Conservation (phyloP, 2,797 vertebrate genomes). For the Xiphophorus birchmanni region DNA sequence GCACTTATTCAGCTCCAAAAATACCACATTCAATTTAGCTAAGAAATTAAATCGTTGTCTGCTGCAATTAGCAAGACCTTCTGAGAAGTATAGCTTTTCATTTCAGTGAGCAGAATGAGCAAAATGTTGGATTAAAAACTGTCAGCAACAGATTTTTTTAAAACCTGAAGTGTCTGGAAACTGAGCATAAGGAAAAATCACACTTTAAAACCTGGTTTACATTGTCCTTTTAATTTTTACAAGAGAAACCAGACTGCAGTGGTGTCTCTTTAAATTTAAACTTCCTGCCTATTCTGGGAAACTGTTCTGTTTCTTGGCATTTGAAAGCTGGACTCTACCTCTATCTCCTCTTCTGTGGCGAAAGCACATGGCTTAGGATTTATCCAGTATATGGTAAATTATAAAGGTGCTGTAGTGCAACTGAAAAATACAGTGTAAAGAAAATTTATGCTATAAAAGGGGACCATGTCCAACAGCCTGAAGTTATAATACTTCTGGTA, state of each 20-base stretch:
- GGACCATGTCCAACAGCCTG: background rate
- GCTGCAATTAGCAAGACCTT: conserved; percentile 12
- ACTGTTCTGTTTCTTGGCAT: background rate
- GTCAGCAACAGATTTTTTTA: background rate
- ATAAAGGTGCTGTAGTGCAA: background rate
- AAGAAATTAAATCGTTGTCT: background rate
- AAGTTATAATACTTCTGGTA: background rate
- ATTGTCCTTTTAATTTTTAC: background rate
- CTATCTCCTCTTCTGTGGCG: background rate
- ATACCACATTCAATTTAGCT: conserved; percentile 8
- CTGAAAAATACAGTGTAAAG: background rate
- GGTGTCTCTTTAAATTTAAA: background rate
- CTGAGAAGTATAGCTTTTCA: conserved; percentile 6
- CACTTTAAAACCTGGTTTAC: background rate
- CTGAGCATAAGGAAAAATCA: background rate
- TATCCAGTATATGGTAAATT: background rate
- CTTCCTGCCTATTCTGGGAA: background rate
- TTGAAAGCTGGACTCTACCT: background rate
- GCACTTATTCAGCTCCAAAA: conserved; percentile 12
- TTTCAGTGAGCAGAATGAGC: background rate
- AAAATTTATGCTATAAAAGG: background rate
- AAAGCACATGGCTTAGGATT: background rate
- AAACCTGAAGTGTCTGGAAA: background rate
- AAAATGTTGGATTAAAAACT: background rate
- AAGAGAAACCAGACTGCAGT: background rate